These are phyloP conservation scores for Erethizon dorsatum DNA, from an alignment of 2,797 vertebrate species.

Conservation along the genomic window DNA sequence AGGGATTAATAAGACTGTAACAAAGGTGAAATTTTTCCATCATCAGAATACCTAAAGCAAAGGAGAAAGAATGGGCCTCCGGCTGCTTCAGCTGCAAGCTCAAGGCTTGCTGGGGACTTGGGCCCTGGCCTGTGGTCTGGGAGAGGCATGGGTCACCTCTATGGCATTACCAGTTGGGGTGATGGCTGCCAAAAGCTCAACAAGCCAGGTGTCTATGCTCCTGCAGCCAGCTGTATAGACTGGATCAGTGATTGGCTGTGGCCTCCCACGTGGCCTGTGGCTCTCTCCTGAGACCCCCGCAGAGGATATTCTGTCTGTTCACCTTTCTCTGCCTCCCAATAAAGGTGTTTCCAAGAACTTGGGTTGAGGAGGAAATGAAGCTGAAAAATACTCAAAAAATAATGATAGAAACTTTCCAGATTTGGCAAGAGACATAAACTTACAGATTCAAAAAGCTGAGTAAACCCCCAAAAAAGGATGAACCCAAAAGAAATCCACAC, in stretches of 20 bases:
- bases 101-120: slow-evolving; percentile 91
- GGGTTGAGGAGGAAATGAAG: not conserved
- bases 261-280: not conserved
- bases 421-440: not conserved
- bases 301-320: not conserved
- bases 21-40: not conserved
- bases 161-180: slow-evolving; percentile 95
- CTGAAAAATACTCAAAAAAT: not conserved
- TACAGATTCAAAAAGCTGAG: not conserved
- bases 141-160: slow-evolving; percentile 92
- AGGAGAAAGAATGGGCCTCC: not conserved
- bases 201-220: slow-evolving; percentile 94
- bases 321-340: no score
- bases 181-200: slow-evolving; percentile 91
- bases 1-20: not conserved
- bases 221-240: slow-evolving; percentile 91
- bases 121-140: slow-evolving; percentile 90
- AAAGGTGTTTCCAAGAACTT: not conserved
- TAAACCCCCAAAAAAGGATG: not conserved
- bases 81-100: not conserved
- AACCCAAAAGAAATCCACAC: not conserved
- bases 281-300: not conserved
- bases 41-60: not conserved
- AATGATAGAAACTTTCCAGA: not conserved
- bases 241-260: not conserved